Evolutionary conservation across 2,888 invertebrate genomes (phyloP).

Genomic region (Synergus laeviventris): DNA sequence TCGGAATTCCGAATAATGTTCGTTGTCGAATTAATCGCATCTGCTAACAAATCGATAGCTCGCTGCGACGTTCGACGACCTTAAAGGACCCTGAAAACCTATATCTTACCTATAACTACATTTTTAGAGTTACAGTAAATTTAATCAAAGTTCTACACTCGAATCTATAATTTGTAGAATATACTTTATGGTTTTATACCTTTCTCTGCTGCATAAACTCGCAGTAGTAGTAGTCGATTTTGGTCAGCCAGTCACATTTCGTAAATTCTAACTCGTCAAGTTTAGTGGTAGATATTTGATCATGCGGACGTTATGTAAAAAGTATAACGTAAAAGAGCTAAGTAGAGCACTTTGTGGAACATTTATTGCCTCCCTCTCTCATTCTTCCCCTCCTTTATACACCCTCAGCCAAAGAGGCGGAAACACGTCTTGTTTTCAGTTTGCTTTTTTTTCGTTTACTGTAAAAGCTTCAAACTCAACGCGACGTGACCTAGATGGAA

Average conservation of each 20-base stretch:
- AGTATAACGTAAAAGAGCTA: neutral
- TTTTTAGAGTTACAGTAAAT: neutral
- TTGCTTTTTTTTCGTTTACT: conserved; percentile 17
- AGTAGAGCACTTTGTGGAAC: conserved; percentile 6
- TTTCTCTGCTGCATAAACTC: neutral
- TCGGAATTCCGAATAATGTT: conserved; percentile 2
- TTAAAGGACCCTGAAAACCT: neutral
- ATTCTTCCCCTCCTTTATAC: neutral
- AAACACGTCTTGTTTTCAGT: conserved; percentile 1
- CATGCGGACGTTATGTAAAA: conserved; percentile 8
- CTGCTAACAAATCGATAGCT: conserved; percentile 32
- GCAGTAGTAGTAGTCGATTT: conserved; percentile 2
- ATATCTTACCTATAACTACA: neutral
- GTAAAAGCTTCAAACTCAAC: conserved; percentile 13
- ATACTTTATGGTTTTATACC: neutral
- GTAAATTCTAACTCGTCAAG: neutral
- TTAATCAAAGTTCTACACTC: neutral
- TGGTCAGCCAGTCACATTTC: neutral
- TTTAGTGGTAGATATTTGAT: neutral
- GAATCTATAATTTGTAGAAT: neutral
- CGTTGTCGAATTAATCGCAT: conserved; percentile 21
- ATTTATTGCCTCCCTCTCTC: neutral
- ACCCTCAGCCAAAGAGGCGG: neutral
- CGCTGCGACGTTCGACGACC: conserved; percentile 1
- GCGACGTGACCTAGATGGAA: conserved; percentile 54